Percentiles rank a stretch among this genome's conserved stretches.
phyloP scores from a whole-genome alignment of 1,140 invertebrate genomes.

The Euwallacea similis region DNA sequence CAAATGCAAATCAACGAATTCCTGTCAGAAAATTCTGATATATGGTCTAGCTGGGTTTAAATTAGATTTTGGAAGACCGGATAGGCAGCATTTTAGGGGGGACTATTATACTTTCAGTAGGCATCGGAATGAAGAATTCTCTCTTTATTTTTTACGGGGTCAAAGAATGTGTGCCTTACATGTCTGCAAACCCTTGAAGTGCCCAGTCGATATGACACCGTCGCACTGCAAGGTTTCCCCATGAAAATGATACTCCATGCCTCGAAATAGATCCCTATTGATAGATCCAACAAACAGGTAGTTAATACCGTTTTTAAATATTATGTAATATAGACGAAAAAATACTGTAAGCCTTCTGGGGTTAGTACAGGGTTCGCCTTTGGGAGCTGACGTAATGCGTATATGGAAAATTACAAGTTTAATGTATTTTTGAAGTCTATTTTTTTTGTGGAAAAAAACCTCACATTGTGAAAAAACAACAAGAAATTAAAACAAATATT shows the following conservation, averaged over 20 bases:
- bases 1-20: slow-evolving; percentile 45
- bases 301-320: background rate
- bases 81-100: background rate
- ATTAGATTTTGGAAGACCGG: background rate
- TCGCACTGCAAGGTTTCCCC: slow-evolving; percentile 16
- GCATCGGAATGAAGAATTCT: background rate
- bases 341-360: background rate
- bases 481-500: no score
- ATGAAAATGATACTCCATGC: slow-evolving; percentile 19
- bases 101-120: background rate
- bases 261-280: slow-evolving; percentile 1
- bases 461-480: background rate
- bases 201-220: slow-evolving; percentile 21
- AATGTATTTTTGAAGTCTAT: no score
- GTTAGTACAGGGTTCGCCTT: background rate
- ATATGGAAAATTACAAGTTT: no score
- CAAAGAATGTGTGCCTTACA: background rate
- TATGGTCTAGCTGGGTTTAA: slow-evolving; percentile 38
- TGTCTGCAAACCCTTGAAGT: slow-evolving; percentile 27
- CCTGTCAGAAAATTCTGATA: slow-evolving; percentile 43
- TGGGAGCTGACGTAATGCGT: no score
- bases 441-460: background rate
- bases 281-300: no score
- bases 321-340: background rate
- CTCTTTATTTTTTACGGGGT: background rate